These are phyloP conservation scores for Excalfactoria chinensis DNA, from an alignment of 2,113 vertebrate species.

Conservation along the genomic window DNA sequence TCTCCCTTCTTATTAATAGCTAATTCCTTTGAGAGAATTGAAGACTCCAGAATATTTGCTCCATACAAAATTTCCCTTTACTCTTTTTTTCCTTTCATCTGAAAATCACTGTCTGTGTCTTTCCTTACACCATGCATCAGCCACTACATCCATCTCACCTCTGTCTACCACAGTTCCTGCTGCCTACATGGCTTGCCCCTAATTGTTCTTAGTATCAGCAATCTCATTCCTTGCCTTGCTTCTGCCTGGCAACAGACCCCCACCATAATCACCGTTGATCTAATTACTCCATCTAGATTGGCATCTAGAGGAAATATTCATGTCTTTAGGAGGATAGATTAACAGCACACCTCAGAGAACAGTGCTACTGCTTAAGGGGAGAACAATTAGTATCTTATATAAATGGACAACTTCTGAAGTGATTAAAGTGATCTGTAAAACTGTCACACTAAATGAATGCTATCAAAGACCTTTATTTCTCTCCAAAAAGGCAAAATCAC, in stretches of 20 bases:
- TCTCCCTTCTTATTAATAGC: rapidly evolving
- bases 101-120: neutral
- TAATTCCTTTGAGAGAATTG: neutral
- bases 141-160: neutral
- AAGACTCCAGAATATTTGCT: neutral
- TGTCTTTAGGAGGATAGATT: conserved; percentile 46
- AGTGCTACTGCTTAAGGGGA: conserved; percentile 22
- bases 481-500: neutral
- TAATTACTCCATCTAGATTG: conserved; percentile 43
- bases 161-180: neutral
- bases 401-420: conserved; percentile 56
- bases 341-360: conserved; percentile 40
- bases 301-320: conserved; percentile 14
- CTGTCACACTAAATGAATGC: neutral
- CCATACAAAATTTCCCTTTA: neutral
- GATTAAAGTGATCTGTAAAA: conserved; percentile 47
- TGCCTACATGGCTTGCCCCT: neutral
- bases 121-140: neutral
- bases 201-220: neutral
- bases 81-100: neutral
- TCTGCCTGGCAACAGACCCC: neutral
- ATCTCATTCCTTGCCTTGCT: conserved; percentile 8
- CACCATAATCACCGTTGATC: neutral
- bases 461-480: neutral
- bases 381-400: conserved; percentile 44